Evolutionary conservation across 2,113 vertebrate genomes (phyloP), one percentile per base, ranked within the genome.

Genomic region (Chiloscyllium plagiosum): DNA sequence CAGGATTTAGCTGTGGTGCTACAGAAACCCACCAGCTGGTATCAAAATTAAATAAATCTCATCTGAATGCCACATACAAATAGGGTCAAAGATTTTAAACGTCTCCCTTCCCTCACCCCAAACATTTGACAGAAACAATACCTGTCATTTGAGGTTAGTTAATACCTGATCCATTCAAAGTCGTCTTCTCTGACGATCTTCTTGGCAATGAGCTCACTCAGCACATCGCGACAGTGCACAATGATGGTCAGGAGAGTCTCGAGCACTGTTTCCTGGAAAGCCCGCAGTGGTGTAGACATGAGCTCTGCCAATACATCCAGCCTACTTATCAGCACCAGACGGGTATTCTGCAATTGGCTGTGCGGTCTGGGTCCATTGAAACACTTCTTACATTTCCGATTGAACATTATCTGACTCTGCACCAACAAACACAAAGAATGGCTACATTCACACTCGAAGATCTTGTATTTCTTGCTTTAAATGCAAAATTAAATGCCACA

Each of bases 331-430:
- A 97, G 1, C 22, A 15, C 47, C 10, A 83, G 42, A 1, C 86
- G 87, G 42, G 96, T 96, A 8, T 47, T 50, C 22, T 86, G 96
- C 96, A 98, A 7, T 13, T 96, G 96, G 90, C 96, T 86, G 90
- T 56, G 96, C 52, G 97, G 95, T 33, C 96, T 69, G 65, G 93
- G 56, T 80, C 96, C 96, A 37, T 4, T 2, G 56, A 98, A 97
- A 95, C 96, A 96, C 95, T 72, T 96, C 94, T 96, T 29, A 95
- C 97, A 97, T 4, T 97, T 96, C 10, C 96, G 96, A 80, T 96
- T 96, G 96, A 98, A 98, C 96, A 97, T 97, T 47, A 98, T 97
- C 96, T 98, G 97, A 92, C 96, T 97, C 97, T 98, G 96, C 65
- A 96, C 68, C 42, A 96, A 96, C 70, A 61, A 13, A 17, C 24